Base-by-base conservation (phyloP, 2,797 vertebrate species). In the Oophaga sylvatica region DNA sequence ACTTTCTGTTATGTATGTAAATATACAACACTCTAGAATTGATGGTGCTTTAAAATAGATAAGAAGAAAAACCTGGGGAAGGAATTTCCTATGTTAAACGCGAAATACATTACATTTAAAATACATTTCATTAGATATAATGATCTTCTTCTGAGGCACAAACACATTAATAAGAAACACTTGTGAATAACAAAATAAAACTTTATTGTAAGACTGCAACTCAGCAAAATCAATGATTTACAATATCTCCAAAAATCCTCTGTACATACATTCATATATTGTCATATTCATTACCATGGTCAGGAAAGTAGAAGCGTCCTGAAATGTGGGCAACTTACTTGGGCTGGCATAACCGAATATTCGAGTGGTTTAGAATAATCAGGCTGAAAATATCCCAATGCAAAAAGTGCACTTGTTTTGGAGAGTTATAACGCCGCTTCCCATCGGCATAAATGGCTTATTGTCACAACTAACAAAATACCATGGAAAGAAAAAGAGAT, bases 111-210 rank as follows among this genome's bases (percentile, higher is more conserved):
- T 4, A 41, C 2, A 41, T 41, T 41, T 41, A 41, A 5, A 41
- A 41, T 41, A 41, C 35, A 41, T 41, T 41, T 41, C 35, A 41
- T 41, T 41, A 41, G 35, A 41, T 41, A 41, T 41, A 41, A 3
- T 41, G 35, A 41, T 41, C 35, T 41, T 41, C 35, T 41, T 41
- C 35, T 3, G 4, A 71, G 10, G 20, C 45, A 73, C 20, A 71
- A 41, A 56, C 10, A 53, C 9, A 76, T n/a, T 20, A n/a, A 76
- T 13, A 76, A 20, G 22, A 48, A 12, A 53, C 48, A 56, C 48
- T 77, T 26, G 12, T n/a, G 53, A 29, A 78, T 78, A 29, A 26
- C 76, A 78, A 78, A 78, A 78, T 78, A 57, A 57, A 57, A 78
- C n/a, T 78, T 78, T 78, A 78, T 78, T 78, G 22, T 8, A 57